Conservation (phyloP, 2,888 invertebrate species). For the Aphodius sticticus region DNA sequence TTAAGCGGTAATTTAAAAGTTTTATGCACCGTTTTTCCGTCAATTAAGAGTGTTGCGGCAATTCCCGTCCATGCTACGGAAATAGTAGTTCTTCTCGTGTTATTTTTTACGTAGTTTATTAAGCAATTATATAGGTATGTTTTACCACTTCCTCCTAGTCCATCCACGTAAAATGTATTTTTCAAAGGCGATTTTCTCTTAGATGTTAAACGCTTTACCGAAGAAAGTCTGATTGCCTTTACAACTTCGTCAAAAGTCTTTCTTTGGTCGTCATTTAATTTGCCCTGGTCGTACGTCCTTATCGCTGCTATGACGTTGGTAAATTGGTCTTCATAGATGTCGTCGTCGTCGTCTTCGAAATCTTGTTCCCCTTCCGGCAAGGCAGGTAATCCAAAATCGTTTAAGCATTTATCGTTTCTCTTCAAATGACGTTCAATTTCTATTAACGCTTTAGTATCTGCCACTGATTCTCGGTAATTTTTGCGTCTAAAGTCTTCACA, state of each 20-base stretch:
- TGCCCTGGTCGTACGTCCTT: not conserved
- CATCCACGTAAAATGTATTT: slow-evolving; percentile 14
- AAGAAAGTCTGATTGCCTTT: not conserved
- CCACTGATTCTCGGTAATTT: not conserved
- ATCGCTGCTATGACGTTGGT: not conserved
- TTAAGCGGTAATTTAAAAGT: slow-evolving; percentile 21
- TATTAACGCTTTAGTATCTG: not conserved
- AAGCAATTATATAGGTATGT: slow-evolving; percentile 11
- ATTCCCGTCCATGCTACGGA: slow-evolving; percentile 24
- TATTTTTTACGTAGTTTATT: slow-evolving; percentile 7
- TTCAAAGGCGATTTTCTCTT: too few relatives aligned
- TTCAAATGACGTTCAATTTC: not conserved
- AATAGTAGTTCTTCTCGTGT: not conserved
- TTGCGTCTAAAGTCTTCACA: not conserved
- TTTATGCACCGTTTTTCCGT: slow-evolving; percentile 18
- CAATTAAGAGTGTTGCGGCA: slow-evolving; percentile 15
- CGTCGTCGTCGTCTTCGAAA: not conserved
- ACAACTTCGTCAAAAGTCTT: slow-evolving; percentile 8
- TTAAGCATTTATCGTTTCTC: not conserved
- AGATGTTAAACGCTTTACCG: not conserved
- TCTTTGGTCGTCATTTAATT: slow-evolving; percentile 7
- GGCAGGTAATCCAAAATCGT: slow-evolving; percentile 10
- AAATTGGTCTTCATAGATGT: not conserved
- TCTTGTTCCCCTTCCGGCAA: not conserved
- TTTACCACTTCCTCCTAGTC: slow-evolving; percentile 14